phyloP scores from a whole-genome alignment of 2,888 invertebrate genomes.

The Cataglyphis albicans region DNA sequence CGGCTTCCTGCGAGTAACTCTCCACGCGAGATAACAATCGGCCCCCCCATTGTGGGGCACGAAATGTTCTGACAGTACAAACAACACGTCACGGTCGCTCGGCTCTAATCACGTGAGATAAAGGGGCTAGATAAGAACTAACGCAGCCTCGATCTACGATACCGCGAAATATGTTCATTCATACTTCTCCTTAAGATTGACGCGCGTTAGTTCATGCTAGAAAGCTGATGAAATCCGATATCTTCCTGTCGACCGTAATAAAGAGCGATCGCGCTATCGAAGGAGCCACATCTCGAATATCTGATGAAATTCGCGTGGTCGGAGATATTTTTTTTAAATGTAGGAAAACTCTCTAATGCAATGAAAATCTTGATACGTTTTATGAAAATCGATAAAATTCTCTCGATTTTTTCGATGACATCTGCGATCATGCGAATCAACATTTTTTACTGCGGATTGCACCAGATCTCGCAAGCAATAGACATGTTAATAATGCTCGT shows the following conservation, averaged over 20 bases:
- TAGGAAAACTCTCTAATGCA: not conserved
- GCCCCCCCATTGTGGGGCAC: conserved; percentile 40
- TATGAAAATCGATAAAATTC: not conserved
- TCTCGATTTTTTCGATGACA: conserved; percentile 10
- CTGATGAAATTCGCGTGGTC: not conserved
- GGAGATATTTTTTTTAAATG: not conserved
- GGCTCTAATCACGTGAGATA: conserved; percentile 62
- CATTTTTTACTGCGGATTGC: not conserved
- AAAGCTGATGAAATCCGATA: conserved; percentile 33
- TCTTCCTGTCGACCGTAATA: conserved; percentile 3
- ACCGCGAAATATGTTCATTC: conserved; percentile 44
- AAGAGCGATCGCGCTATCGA: conserved; percentile 34
- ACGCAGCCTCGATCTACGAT: conserved; percentile 30
- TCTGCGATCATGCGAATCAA: not conserved
- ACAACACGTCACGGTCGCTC: conserved; percentile 60
- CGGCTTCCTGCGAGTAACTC: conserved; percentile 44
- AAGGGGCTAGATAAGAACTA: conserved; percentile 50
- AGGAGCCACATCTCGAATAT: not conserved
- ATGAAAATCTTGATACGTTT: not conserved
- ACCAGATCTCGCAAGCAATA: not conserved
- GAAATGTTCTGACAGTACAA: conserved; percentile 53
- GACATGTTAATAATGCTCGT: conserved; percentile 7
- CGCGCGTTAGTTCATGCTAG: conserved; percentile 43
- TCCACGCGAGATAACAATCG: conserved; percentile 58
- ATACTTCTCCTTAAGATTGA: conserved; percentile 24